Base-by-base conservation (phyloP, 2,797 vertebrate genomes). In the Distichodus sexfasciatus region DNA sequence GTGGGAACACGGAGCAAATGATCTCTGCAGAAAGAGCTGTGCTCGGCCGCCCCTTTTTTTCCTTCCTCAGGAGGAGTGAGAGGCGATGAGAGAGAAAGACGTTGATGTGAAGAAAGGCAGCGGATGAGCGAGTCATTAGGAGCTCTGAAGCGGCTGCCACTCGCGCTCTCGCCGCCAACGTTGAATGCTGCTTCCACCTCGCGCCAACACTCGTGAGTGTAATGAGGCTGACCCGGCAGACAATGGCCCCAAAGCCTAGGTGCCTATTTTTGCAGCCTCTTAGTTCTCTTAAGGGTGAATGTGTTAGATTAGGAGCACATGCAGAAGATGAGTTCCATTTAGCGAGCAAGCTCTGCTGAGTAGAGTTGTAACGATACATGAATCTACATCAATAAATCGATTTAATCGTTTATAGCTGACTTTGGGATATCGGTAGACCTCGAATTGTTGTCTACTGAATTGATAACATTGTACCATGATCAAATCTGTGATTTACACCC, bases 31-130 rank as follows among this genome's bases (percentile, higher is more conserved):
- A n/a, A n/a, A n/a, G n/a, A n/a, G n/a, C n/a, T n/a, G n/a, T n/a
- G n/a, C 63, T 61, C 23, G 19, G 62, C 12, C 29, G 0, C 35
- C 40, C 10, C 26, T 72, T 67, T 71, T 55, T 38, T 51, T 47
- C 23, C 33, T 26, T n/a, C n/a, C 23, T 6, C 11, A 54, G 50
- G 17, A 64, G 12, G 41, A 8, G 31, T 36, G 76, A 28, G 9
- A 29, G 53, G 11, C 1, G 4, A 57, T 29, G 54, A 57, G 24
- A 72, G 6, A 66, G 70, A 66, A 68, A 71, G 76, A 62, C 31
- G 9, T 41, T 41, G 70, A 81, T 43, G 63, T 17, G 64, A 84
- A 87, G 82, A 88, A 85, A 83, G 73, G 69, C 75, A 60, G 59
- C 66, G 73, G 69, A 74, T 63, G 55, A 54, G 46, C 62, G 67